Evolutionary conservation across 2,888 invertebrate species (phyloP).

Genomic region (Trypoxylon attenuatum): DNA sequence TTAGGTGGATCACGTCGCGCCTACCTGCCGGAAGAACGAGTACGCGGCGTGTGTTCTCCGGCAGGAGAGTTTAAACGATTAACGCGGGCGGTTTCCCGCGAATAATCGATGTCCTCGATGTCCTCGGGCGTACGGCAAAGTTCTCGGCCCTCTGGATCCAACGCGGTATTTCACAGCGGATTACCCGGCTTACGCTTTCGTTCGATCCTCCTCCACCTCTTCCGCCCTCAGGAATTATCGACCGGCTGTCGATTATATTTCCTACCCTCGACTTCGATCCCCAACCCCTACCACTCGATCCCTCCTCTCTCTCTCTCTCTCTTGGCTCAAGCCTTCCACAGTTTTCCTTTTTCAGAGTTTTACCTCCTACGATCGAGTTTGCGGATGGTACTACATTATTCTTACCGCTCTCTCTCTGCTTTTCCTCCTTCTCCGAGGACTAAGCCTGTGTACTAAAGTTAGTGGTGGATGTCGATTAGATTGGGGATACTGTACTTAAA

Average conservation of each 20-base stretch:
- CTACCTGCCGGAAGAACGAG: conserved; percentile 28
- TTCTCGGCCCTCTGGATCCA: conserved; percentile 58
- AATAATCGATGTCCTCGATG: conserved; percentile 62
- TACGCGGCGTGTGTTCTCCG: conserved; percentile 35
- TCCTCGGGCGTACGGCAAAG: conserved; percentile 58
- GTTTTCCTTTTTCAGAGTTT: too few species aligned
- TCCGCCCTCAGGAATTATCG: conserved; percentile 49
- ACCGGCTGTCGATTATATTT: conserved; percentile 50
- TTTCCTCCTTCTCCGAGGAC: too few species aligned
- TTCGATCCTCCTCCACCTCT: conserved; percentile 49
- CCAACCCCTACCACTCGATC: too few species aligned
- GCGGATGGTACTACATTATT: too few species aligned
- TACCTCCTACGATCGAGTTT: too few species aligned
- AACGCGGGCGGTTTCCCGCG: conserved; percentile 59
- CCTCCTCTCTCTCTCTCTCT: neutral
- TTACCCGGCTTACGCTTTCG: conserved; percentile 66
- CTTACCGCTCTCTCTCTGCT: too few species aligned
- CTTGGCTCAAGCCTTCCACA: too few species aligned
- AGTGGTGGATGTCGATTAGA: too few species aligned
- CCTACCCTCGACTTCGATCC: neutral
- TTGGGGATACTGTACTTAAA: too few species aligned
- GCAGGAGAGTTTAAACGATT: conserved; percentile 57
- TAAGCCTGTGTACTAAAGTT: too few species aligned
- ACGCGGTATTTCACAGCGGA: conserved; percentile 66
- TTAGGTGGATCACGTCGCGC: conserved; percentile 46